A percentile compares a stretch with the other conserved stretches of the same genome.
Evolutionary conservation across 35 echinoderm and acorn worm species (phyloP).

Genomic region (Apostichopus japonicus): DNA sequence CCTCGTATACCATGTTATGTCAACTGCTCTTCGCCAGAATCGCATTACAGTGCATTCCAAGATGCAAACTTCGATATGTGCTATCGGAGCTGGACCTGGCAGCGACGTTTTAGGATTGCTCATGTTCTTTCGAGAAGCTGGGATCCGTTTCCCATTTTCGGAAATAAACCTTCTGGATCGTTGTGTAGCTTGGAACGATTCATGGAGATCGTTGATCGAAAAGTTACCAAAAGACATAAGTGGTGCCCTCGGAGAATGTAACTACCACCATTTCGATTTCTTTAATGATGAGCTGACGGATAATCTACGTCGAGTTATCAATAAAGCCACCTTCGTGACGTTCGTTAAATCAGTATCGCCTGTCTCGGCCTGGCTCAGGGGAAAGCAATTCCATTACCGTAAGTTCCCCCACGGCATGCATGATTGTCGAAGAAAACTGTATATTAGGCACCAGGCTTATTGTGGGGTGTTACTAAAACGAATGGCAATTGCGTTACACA

Average conservation of each 20-base stretch:
- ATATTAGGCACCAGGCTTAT: too few species aligned
- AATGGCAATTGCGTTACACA: too few species aligned
- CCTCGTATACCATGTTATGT: conserved; percentile 22
- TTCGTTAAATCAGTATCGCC: conserved; percentile 32
- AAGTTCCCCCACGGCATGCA: background rate
- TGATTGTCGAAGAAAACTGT: too few species aligned
- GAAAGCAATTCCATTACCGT: background rate
- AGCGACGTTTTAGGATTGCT: too few species aligned
- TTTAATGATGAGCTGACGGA: conserved; percentile 22
- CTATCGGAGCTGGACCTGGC: conserved; percentile 35
- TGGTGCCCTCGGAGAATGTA: background rate
- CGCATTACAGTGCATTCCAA: background rate
- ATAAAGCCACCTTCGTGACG: conserved; percentile 23
- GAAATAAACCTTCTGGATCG: conserved; percentile 39
- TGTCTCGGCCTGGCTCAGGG: conserved; percentile 45
- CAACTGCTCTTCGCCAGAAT: background rate
- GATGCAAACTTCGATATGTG: background rate
- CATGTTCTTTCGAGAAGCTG: too few species aligned
- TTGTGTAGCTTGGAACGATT: conserved; percentile 39
- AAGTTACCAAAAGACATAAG: conserved; percentile 1
- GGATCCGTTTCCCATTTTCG: conserved; percentile 31
- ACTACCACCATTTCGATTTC: conserved; percentile 39
- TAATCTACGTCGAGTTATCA: background rate
- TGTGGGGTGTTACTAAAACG: too few species aligned
- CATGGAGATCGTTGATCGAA: background rate